A percentile compares a stretch with the other conserved stretches of the same genome.
Evolutionary conservation across 2,113 vertebrate species (phyloP).

Genomic region (Anhinga rufa): DNA sequence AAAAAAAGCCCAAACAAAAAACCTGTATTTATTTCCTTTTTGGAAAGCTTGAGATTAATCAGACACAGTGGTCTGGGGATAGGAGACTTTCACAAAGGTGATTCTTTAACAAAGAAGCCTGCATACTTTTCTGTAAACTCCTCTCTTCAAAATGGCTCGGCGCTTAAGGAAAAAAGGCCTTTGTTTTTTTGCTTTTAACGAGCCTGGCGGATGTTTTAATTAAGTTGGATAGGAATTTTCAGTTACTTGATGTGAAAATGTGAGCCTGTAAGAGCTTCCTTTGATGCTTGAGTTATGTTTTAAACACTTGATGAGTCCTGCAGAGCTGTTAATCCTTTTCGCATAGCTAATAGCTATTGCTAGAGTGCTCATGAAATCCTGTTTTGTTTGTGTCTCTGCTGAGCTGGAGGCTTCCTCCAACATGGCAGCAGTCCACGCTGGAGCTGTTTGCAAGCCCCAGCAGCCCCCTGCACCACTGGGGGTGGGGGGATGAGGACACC

Average conservation of each 20-base stretch:
- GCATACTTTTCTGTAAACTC: neutral
- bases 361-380: neutral
- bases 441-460: neutral
- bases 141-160: neutral
- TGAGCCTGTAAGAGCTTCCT: neutral
- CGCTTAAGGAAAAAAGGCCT: neutral
- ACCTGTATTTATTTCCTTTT: neutral
- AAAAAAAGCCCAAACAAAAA: neutral
- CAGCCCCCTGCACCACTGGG: neutral
- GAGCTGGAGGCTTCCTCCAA: neutral
- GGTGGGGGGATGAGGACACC: neutral
- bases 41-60: neutral
- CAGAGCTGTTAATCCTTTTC: conserved; percentile 52
- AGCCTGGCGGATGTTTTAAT: conserved; percentile 29
- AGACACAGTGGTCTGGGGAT: neutral
- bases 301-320: conserved; percentile 43
- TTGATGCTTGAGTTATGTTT: conserved; percentile 47
- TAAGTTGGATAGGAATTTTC: conserved; percentile 44
- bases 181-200: neutral
- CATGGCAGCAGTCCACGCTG: neutral
- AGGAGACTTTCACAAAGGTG: neutral
- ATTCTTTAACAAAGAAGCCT: neutral
- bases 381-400: neutral
- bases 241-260: conserved; percentile 46
- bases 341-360: conserved; percentile 43